Percentiles rank a stretch among this genome's conserved stretches.
Conservation (phyloP, 2,888 invertebrate genomes). For the Acleris cristana region DNA sequence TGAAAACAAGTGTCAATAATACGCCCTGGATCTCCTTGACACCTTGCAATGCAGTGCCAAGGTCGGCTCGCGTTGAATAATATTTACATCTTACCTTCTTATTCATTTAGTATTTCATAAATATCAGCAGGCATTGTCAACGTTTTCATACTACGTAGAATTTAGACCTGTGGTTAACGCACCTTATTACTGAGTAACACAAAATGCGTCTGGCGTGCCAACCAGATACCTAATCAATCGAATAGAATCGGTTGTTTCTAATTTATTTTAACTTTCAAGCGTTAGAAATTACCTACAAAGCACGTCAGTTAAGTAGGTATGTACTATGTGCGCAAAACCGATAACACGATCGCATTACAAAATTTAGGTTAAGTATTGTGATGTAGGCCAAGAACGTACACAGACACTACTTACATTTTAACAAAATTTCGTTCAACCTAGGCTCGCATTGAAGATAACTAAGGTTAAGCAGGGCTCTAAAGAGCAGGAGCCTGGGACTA, state of each 20-base stretch:
- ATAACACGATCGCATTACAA: constrained; percentile 13
- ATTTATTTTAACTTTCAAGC: no score
- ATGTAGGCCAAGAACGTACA: constrained; percentile 14
- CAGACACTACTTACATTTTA: background rate
- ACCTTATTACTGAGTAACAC: background rate
- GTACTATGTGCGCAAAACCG: constrained; percentile 2
- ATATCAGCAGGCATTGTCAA: background rate
- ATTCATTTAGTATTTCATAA: constrained; percentile 2
- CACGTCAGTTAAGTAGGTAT: background rate
- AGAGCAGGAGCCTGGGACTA: constrained; percentile 42
- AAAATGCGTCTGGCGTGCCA: background rate
- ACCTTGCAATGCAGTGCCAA: constrained; percentile 27
- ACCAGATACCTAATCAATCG: background rate
- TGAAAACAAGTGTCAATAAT: constrained; percentile 17
- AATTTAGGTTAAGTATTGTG: constrained; percentile 16
- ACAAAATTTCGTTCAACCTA: constrained; percentile 7
- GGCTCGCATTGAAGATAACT: background rate
- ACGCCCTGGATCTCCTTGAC: constrained; percentile 28
- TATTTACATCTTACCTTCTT: constrained; percentile 9
- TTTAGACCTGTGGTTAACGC: background rate
- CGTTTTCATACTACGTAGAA: background rate
- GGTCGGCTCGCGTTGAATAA: constrained; percentile 25
- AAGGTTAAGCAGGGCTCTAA: constrained; percentile 34
- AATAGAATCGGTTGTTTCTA: background rate
- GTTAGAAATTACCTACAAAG: no score